Evolutionary conservation across 2,113 vertebrate genomes (phyloP).

Genomic region (Pionites leucogaster): DNA sequence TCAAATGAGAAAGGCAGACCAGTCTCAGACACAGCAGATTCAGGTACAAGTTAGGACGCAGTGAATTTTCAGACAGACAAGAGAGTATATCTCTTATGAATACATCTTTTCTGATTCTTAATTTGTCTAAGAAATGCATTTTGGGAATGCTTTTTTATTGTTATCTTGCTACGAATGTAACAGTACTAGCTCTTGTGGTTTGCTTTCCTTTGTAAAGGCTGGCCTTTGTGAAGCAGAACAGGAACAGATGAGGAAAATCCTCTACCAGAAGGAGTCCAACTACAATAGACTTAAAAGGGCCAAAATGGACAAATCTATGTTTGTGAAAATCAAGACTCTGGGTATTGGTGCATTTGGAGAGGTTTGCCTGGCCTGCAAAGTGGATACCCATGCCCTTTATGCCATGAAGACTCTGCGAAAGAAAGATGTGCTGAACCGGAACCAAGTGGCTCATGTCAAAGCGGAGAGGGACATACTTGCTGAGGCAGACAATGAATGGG

Average conservation of each 20-base stretch:
- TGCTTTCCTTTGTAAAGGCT: conserved; percentile 75
- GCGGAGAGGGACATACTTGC: conserved; percentile 97
- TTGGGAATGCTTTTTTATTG: background rate
- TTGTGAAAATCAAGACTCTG: conserved; percentile 95
- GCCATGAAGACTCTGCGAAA: conserved; percentile 98
- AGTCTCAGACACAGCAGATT: background rate
- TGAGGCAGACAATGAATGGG: conserved; percentile 99
- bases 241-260: conserved; percentile 98
- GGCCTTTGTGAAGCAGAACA: conserved; percentile 94
- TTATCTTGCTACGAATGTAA: background rate
- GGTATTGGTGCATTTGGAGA: conserved; percentile 97
- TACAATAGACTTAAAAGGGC: conserved; percentile 95
- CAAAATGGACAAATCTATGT: conserved; percentile 99
- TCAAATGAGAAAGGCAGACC: background rate
- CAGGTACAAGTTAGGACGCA: background rate
- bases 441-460: conserved; percentile 98
- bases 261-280: conserved; percentile 99
- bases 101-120: background rate
- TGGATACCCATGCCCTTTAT: conserved; percentile 93
- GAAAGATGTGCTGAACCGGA: conserved; percentile 94
- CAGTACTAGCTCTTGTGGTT: conserved; percentile 22
- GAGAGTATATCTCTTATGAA: background rate
- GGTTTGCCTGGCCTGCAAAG: conserved; percentile 95
- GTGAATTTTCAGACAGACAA: background rate
- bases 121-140: background rate